These are phyloP conservation scores for Hydrophis major DNA, from an alignment of 2,797 vertebrate species.

Conservation along the genomic window DNA sequence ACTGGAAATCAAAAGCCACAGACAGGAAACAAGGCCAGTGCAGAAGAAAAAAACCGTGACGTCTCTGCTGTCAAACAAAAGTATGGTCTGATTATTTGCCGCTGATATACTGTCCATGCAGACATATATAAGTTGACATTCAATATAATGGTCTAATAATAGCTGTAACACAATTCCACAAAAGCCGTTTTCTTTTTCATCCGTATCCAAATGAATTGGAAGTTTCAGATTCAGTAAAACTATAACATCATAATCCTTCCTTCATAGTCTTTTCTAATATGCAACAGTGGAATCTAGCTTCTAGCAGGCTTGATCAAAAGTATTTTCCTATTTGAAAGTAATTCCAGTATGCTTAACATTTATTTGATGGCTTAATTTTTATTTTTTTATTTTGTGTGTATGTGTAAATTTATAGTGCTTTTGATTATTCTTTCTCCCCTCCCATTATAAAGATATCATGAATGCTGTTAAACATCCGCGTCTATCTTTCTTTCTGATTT, in stretches of 20 bases:
- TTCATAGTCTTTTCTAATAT: not conserved
- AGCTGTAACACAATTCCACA: not conserved
- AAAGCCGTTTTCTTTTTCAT: not conserved
- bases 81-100: constrained; percentile 27
- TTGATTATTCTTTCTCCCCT: not conserved
- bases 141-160: not conserved
- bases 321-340: not conserved
- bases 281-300: not conserved
- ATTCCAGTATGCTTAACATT: not conserved
- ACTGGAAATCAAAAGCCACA: not conserved
- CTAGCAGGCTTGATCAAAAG: not conserved
- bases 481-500: not conserved
- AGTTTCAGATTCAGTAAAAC: not conserved
- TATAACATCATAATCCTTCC: not conserved
- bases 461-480: not conserved
- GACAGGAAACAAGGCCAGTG: no score
- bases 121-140: not conserved
- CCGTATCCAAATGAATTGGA: not conserved
- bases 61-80: constrained; percentile 11
- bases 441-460: not conserved
- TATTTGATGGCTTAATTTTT: not conserved
- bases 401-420: not conserved
- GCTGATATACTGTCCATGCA: not conserved
- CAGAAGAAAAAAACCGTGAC: not conserved
- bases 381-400: not conserved